Evolutionary conservation across 1,140 invertebrate species (phyloP), one percentile per base, ranked within the genome.

Genomic region (Zaprionus nigranus): DNA sequence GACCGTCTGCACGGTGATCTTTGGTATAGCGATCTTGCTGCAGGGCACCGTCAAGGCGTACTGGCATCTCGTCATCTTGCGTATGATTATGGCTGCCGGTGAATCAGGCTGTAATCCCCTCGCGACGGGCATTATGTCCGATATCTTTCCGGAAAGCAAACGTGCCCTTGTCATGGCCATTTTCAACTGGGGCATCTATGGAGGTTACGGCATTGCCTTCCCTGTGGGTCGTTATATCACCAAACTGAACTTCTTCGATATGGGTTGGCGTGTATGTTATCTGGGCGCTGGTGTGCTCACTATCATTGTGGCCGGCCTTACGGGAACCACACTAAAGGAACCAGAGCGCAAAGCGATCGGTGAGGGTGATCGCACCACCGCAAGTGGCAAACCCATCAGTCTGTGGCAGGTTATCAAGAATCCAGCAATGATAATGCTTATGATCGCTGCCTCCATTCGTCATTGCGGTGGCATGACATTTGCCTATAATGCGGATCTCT

Each of bases 171-270:
- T 98, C 1, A 95, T 99, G 94, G 97, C 98, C 1, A 96, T 99
- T 62, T 98, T 98, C 93, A 98, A 98, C 93, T 98, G 97, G 97
- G 98, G 98, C 36, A 98, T 99, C 75, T 99, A 99, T 87, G 97
- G 97, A 22, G 98, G 98, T 12, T 99, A 98, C 78, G 97, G 97
- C 46, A 96, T 98, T 54, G 97, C 97, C 11, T 99, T 98, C 91
- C 97, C 97, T 0, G 95, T 98, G 20, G 98, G 98, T 1, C 95
- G 97, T 76, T 98, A 98, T 81, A 94, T 98, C 46, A 97, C 97
- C 1, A 93, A 95, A 49, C 84, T 96, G 15, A 96, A 98, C 85
- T 95, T 96, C 49, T 97, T 96, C 94, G 95, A 95, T 73, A 90
- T 97, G 93, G 97, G 97, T 28, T 99, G 98, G 98, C 94, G 98